Base-by-base conservation (phyloP, 2,113 vertebrate species). In the Tylochromis polylepis region DNA sequence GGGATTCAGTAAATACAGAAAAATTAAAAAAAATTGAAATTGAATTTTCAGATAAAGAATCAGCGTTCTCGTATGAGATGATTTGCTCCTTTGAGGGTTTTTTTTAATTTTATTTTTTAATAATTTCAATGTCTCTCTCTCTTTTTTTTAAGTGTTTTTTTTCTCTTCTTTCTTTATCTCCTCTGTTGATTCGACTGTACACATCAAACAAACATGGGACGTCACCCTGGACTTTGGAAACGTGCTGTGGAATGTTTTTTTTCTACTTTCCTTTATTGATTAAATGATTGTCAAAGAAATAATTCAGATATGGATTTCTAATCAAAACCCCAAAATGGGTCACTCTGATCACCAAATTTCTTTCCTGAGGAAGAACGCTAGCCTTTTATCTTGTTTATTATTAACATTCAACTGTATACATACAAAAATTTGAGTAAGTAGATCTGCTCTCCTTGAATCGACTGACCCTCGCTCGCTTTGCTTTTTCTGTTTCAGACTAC, bases 401-500 rank as follows among this genome's bases (percentile, higher is more conserved):
- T 49, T 1, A 49, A 75, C 24, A 20, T 49, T 75, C 15, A 49
- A 4, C 24, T 75, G 43, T 75, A 75, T 15, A 75, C 27, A 8
- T 20, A 29, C 34, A 49, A 49, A 6, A 15, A 2, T 18, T 4
- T 49, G 14, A 75, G 20, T 75, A 11, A 0, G 70, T 10, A 27
- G 9, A 29, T 43, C 36, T 29, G 24, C 24, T 49, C 43, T 75
- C 38, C 38, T 43, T 46, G 38, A 70, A 43, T 43, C 22, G 18
- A 27, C 51, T 43, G 11, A 41, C 56, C 27, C 5, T 81, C 12
- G 15, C 29, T 58, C 5, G 3, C 15, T n/a, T 38, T 56, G 12
- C 89, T 94, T 20, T 31, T 91, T 89, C 34, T 92, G 16, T 93
- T 91, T 70, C 85, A 99, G 98, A 97, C 88, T 98, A 98, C 85